A percentile compares a stretch with the other conserved stretches of the same genome.
phyloP scores from a whole-genome alignment of 1,140 invertebrate genomes.

The Eueides isabella region DNA sequence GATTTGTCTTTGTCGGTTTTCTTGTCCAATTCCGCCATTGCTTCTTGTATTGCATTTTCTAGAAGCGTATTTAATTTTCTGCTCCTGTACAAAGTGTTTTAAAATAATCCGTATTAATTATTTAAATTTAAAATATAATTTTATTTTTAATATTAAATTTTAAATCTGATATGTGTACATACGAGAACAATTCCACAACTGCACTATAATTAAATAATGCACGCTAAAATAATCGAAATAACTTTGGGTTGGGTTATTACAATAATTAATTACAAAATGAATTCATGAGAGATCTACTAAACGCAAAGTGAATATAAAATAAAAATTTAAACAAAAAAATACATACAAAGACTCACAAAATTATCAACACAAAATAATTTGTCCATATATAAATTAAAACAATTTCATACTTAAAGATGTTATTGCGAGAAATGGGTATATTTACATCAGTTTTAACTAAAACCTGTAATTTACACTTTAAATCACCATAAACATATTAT shows the following conservation, averaged over 20 bases:
- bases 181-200: slow-evolving; percentile 1
- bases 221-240: background rate
- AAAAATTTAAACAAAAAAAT: background rate
- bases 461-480: no score
- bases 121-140: background rate
- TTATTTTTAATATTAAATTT: background rate
- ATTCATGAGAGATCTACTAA: background rate
- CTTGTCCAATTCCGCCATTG: slow-evolving; percentile 91
- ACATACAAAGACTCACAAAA: background rate
- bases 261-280: background rate
- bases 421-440: no score
- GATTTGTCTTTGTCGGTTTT: slow-evolving; percentile 55
- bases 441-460: no score
- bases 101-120: background rate
- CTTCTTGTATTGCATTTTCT: slow-evolving; percentile 95
- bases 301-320: no score
- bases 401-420: background rate
- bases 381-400: background rate
- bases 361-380: background rate
- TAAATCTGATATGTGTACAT: background rate
- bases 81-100: slow-evolving; percentile 84
- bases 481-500: no score
- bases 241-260: slow-evolving; percentile 69
- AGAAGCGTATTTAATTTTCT: slow-evolving; percentile 94
- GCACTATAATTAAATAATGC: background rate